Conservation (phyloP, 2,113 vertebrate species). For the Tauraco erythrolophus region DNA sequence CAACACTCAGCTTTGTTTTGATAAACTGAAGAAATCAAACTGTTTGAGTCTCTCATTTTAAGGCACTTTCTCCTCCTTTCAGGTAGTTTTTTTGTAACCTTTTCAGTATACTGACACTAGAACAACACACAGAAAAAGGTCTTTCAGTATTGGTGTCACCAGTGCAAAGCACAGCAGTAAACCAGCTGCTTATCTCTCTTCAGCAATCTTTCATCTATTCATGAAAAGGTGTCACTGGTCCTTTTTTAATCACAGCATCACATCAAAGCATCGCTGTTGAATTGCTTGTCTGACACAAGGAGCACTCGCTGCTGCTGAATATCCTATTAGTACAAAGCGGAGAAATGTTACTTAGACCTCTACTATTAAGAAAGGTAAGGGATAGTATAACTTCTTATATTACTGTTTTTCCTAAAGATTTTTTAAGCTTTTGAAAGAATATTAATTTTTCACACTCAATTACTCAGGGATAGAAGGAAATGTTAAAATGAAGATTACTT, state of each 20-base stretch:
- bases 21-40: background rate
- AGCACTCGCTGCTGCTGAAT: background rate
- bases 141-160: background rate
- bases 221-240: background rate
- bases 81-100: background rate
- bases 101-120: background rate
- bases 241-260: background rate
- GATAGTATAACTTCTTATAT: background rate
- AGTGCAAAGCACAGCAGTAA: background rate
- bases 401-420: background rate
- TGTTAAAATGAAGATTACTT: background rate
- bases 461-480: background rate
- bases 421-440: background rate
- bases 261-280: background rate
- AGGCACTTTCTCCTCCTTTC: background rate
- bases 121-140: background rate
- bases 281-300: background rate
- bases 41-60: background rate
- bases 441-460: background rate
- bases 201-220: background rate
- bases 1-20: background rate
- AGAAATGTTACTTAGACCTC: background rate
- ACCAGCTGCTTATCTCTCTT: background rate
- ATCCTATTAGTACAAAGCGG: background rate
- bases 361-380: background rate